Evolutionary conservation across 2,797 vertebrate genomes (phyloP).

Genomic region (Sebastes taczanowskii): DNA sequence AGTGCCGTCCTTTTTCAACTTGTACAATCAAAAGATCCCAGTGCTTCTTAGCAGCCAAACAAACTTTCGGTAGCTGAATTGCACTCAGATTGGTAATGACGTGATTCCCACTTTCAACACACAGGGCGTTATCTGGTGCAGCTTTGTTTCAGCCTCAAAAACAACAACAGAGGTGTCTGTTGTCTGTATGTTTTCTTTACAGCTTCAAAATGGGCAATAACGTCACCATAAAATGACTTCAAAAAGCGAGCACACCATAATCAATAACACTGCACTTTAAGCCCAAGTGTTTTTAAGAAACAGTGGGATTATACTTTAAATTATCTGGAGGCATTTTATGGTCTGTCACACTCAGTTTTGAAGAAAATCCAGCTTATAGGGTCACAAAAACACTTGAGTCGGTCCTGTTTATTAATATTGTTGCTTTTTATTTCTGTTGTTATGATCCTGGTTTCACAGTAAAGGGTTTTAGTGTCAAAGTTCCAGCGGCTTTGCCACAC

Average conservation of each 20-base stretch:
- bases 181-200: background rate
- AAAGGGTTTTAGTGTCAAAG: background rate
- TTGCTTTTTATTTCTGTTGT: background rate
- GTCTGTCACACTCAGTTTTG: conserved; percentile 4
- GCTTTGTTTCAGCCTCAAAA: background rate
- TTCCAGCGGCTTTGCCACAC: background rate
- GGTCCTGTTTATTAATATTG: background rate
- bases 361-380: background rate
- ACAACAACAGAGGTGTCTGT: background rate
- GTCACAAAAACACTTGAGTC: background rate
- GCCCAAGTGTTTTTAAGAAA: background rate
- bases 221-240: conserved; percentile 14
- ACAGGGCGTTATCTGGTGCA: background rate
- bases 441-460: background rate
- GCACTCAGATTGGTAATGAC: background rate
- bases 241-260: background rate
- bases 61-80: background rate
- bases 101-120: background rate
- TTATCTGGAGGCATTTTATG: conserved; percentile 10
- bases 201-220: background rate
- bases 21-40: background rate
- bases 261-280: background rate
- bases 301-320: background rate
- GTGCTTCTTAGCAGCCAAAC: too few relatives aligned
- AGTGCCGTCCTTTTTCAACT: background rate